phyloP scores from a whole-genome alignment of 2,113 vertebrate species.

The Hyperopisus bebe region DNA sequence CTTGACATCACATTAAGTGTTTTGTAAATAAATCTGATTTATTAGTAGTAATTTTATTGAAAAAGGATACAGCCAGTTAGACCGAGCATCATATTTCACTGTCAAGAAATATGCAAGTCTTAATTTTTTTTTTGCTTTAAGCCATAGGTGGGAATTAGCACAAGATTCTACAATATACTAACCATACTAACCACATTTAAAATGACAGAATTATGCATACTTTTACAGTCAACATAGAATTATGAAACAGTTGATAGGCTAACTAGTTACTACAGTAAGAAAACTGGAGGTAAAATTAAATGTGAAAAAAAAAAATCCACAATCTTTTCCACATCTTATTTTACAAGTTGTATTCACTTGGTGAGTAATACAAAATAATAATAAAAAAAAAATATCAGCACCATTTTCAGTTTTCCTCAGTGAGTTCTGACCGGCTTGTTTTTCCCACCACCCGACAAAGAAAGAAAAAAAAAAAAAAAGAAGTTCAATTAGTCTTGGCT shows the following conservation, averaged over 20 bases:
- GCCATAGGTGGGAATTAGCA: constrained; percentile 49
- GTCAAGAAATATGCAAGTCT: constrained; percentile 63
- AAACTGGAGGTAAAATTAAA: constrained; percentile 55
- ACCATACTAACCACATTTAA: constrained; percentile 63
- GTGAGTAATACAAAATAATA: constrained; percentile 53
- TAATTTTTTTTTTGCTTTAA: constrained; percentile 40
- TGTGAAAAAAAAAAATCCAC: constrained; percentile 46
- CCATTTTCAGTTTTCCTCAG: constrained; percentile 42
- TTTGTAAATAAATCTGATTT: constrained; percentile 24
- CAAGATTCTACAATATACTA: constrained; percentile 47
- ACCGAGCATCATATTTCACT: constrained; percentile 51
- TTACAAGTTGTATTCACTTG: constrained; percentile 64
- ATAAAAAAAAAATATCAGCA: constrained; percentile 50
- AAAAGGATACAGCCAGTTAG: constrained; percentile 61
- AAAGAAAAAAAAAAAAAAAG: background rate
- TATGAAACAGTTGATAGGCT: constrained; percentile 45
- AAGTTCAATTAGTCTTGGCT: background rate
- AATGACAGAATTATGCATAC: constrained; percentile 46
- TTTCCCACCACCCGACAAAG: constrained; percentile 26
- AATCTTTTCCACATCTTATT: constrained; percentile 47
- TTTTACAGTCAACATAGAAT: constrained; percentile 46
- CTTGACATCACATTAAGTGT: background rate
- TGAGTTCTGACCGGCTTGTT: constrained; percentile 12
- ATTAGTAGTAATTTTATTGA: constrained; percentile 75
- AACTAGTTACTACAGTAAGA: constrained; percentile 57